Percentiles rank a stretch among this genome's conserved stretches.
phyloP scores from a whole-genome alignment of 2,113 vertebrate species.

The Tautogolabrus adspersus region DNA sequence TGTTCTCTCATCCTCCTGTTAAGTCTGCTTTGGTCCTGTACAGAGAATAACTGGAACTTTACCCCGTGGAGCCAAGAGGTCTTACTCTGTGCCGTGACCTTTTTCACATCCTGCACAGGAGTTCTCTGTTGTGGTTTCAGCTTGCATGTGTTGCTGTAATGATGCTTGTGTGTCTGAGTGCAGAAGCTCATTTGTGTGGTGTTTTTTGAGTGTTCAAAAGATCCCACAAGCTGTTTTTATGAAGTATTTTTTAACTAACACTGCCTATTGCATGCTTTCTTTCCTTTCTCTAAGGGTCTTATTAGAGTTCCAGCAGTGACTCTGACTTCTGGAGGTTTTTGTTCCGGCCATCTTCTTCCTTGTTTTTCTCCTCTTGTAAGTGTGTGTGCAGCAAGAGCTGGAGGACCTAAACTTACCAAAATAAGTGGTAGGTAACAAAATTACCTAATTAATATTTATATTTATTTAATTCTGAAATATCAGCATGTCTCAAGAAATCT shows the following conservation, averaged over 20 bases:
- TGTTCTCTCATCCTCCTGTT: constrained; percentile 47
- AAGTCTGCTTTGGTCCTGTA: constrained; percentile 21
- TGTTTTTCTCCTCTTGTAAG: too few relatives aligned
- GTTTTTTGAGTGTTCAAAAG: neutral
- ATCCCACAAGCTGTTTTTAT: neutral
- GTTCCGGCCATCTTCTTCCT: too few relatives aligned
- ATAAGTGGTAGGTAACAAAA: too few relatives aligned
- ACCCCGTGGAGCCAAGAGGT: neutral
- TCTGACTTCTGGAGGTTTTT: neutral
- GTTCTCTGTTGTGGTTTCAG: neutral
- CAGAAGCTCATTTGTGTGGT: neutral
- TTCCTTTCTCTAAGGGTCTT: too few relatives aligned
- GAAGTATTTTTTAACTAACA: too few relatives aligned
- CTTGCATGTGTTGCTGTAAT: neutral
- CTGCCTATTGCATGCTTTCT: too few relatives aligned
- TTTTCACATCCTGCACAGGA: neutral
- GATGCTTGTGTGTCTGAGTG: neutral
- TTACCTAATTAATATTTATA: too few relatives aligned
- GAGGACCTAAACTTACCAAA: too few relatives aligned
- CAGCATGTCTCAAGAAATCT: too few relatives aligned
- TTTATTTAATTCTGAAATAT: too few relatives aligned
- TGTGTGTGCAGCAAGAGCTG: too few relatives aligned
- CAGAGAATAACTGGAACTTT: neutral
- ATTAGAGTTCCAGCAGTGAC: too few relatives aligned
- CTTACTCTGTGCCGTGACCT: neutral